Conservation (phyloP, 2,113 vertebrate genomes). For the Myiozetetes cayanensis region DNA sequence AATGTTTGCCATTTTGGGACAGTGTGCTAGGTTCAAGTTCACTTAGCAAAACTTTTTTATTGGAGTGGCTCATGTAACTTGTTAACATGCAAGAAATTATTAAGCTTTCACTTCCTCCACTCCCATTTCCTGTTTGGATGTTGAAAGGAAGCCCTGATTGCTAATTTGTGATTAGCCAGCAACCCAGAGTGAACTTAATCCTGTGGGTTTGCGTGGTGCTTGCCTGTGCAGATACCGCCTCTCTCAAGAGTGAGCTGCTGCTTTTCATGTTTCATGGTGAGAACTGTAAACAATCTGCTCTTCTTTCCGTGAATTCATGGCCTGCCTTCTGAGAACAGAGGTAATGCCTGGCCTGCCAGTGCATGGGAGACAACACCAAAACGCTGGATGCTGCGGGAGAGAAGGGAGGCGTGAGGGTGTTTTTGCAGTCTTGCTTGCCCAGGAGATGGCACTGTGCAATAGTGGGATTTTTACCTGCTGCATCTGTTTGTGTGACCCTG, state of each 20-base stretch:
- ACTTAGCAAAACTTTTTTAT: neutral
- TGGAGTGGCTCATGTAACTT: neutral
- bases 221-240: neutral
- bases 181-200: constrained; percentile 14
- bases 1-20: neutral
- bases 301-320: neutral
- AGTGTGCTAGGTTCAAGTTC: neutral
- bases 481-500: accelerated
- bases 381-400: neutral
- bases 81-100: constrained; percentile 39
- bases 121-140: constrained; percentile 64
- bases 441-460: constrained; percentile 72
- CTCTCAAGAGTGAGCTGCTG: neutral
- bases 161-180: constrained; percentile 23
- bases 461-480: constrained; percentile 15
- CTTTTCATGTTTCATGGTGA: neutral
- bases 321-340: neutral
- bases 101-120: constrained; percentile 53
- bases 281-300: neutral
- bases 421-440: constrained; percentile 16
- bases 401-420: accelerated
- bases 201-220: neutral
- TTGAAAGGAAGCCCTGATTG: constrained; percentile 35
- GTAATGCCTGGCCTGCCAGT: neutral
- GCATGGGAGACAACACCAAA: accelerated